Base-by-base conservation (phyloP, 2,888 invertebrate genomes). In the Oconnorella tubifera region DNA sequence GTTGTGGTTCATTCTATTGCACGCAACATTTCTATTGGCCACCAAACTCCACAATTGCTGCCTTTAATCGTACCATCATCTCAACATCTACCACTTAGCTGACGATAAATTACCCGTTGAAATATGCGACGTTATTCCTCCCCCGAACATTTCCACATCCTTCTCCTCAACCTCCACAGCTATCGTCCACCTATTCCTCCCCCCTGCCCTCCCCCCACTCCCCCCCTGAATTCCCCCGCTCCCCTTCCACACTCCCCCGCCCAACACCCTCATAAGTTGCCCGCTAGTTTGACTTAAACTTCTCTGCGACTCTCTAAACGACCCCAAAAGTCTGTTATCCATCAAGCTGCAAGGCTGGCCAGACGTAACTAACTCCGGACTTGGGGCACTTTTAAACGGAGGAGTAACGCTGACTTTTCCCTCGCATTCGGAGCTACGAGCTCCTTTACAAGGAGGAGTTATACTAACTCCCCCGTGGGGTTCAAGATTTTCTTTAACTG, bases 121-220 rank as follows among this genome's bases (percentile, higher is more conserved):
- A 6, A 3, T 27, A 23, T 2, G 58, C 33, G 23, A 2, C n/a
- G 3, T 29, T 40, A 23, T 32, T 19, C 10, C 2, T n/a, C 31
- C 33, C 25, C 56, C 61, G 27, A 65, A 65, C 10, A 65, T 62
- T 40, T 23, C 51, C n/a, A n/a, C n/a, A 14, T 56, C 65, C 28
- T 40, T 27, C 32, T 62, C 65, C 31, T 66, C 63, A 1, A 56
- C 58, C 59, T 66, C 68, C 6, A 67, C 65, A 31, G 67, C 67
- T 10, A 68, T 59, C 3, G 68, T 66, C 68, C 68, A 68, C 49
- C 58, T 33, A 33, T 63, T 59, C 40, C 40, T 19, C 6, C 40
- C 40, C 40, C 10, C 6, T 40, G 40, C 6, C 40, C 19, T 40
- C 40, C 40, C 40, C 10, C 40, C 40, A 40, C 10, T 19, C 40